phyloP scores from a whole-genome alignment of 2,888 invertebrate genomes.

The Dyspetes luteomarginatus region DNA sequence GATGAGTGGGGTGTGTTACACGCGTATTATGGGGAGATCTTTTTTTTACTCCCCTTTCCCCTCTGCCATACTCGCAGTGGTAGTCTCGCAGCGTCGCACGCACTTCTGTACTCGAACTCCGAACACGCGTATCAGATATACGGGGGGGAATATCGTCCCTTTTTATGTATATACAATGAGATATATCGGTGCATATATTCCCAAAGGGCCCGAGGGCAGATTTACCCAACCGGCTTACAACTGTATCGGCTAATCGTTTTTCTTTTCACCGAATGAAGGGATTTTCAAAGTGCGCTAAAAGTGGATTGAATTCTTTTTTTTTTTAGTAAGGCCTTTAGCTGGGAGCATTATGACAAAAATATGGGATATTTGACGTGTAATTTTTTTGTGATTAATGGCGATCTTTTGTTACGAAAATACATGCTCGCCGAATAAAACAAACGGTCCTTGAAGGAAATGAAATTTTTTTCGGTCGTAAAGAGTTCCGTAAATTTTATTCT shows the following conservation, averaged over 20 bases:
- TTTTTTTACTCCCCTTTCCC: conserved; percentile 60
- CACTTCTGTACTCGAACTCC: conserved; percentile 37
- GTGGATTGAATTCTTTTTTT: conserved; percentile 19
- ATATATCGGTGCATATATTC: conserved; percentile 38
- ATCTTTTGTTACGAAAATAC: neutral
- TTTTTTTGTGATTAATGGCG: neutral
- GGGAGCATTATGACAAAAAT: neutral
- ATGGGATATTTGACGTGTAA: too few relatives aligned
- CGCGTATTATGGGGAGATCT: conserved; percentile 77
- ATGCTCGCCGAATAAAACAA: neutral
- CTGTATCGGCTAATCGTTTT: conserved; percentile 78
- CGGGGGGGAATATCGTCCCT: conserved; percentile 30
- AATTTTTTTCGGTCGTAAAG: neutral
- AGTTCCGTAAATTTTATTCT: neutral
- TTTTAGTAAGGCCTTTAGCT: neutral
- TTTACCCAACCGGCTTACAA: conserved; percentile 72
- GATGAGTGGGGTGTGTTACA: conserved; percentile 82
- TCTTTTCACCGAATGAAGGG: conserved; percentile 31
- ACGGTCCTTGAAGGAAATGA: neutral
- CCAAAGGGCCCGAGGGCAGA: conserved; percentile 50
- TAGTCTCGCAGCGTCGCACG: conserved; percentile 32
- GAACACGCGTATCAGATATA: conserved; percentile 25
- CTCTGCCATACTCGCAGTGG: conserved; percentile 38
- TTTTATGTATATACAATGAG: conserved; percentile 11
- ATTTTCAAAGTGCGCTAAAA: neutral